Evolutionary conservation across 2,797 vertebrate genomes (phyloP).

Genomic region (Echeneis naucrates): DNA sequence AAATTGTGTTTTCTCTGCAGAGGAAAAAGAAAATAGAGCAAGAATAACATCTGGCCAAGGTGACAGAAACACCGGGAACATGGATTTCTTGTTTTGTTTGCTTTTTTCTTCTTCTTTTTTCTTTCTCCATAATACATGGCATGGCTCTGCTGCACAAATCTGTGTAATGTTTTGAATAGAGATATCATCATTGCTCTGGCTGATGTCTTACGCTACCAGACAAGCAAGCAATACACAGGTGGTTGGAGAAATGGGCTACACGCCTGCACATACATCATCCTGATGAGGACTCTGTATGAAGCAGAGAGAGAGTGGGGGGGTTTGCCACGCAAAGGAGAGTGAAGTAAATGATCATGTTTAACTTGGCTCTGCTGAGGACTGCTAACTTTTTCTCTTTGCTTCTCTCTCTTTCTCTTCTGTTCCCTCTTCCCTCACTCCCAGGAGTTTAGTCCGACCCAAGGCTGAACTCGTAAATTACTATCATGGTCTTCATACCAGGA

Average conservation of each 20-base stretch:
- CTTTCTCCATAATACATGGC: constrained; percentile 28
- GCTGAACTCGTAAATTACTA: constrained; percentile 57
- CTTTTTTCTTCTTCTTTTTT: neutral
- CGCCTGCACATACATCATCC: constrained; percentile 64
- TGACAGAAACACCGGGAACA: constrained; percentile 67
- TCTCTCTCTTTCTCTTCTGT: neutral
- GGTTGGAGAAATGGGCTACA: constrained; percentile 66
- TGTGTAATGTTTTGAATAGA: constrained; percentile 75
- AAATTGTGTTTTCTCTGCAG: constrained; percentile 70
- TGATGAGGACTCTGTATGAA: constrained; percentile 58
- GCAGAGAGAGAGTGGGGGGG: neutral
- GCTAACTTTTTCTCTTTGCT: constrained; percentile 7
- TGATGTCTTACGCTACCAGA: constrained; percentile 69
- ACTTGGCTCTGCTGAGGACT: constrained; percentile 24
- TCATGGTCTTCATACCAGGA: constrained; percentile 36
- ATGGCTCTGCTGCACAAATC: constrained; percentile 57
- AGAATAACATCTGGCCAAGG: constrained; percentile 72
- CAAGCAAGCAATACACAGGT: constrained; percentile 71
- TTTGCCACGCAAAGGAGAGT: constrained; percentile 33
- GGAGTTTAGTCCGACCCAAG: constrained; percentile 47
- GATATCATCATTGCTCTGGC: constrained; percentile 70
- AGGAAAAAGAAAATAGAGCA: constrained; percentile 75
- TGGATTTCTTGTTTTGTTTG: constrained; percentile 13
- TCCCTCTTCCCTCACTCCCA: constrained; percentile 20
- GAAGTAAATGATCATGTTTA: constrained; percentile 54